Evolutionary conservation across 2,888 invertebrate species (phyloP), one percentile per base, ranked within the genome.

Genomic region (Anthophora plumipes): DNA sequence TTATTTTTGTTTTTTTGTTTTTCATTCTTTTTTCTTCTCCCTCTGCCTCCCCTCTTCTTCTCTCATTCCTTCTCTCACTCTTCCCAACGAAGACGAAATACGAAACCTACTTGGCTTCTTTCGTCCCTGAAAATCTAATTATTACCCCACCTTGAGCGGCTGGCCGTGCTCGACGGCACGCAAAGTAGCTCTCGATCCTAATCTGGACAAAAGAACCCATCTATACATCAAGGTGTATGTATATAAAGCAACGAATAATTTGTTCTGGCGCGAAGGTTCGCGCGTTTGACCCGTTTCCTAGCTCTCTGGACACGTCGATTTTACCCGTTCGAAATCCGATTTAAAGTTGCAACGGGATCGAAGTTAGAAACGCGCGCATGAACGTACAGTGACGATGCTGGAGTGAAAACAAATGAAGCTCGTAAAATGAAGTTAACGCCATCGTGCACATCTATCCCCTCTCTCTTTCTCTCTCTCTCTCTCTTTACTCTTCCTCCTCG

Each of bases 91-190:
- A 64, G 48, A 78, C 61, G 83, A 83, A 82, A 83, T 48, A 67
- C 71, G 82, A 83, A 78, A 78, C 83, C 75, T 64, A 54, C 64
- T 72, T 82, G 80, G 84, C 84, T 86, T 86, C 86, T 66, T 66
- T 61, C 80, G 82, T 72, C 84, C 84, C 76, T 84, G 86, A 86
- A 86, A 86, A 86, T 86, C 84, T 82, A 86, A 86, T 86, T 83
- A 83, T 74, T 75, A 57, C 68, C 66, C 76, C 76, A 67, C 82
- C 86, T 84, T 77, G 74, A 76, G 67, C 68, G 59, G 20, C 69
- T 52, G 57, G 67, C 57, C 61, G 69, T 61, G 59, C 64, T 77
- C 77, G 46, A 55, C 55, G 57, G 68, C 77, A 72, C 77, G 77
- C 80, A 68, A 82, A 72, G 64, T 50, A 70, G 48, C 39, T 50